These are phyloP conservation scores for Sus cebifrons DNA, from an alignment of 2,797 vertebrate species.

Conservation along the genomic window DNA sequence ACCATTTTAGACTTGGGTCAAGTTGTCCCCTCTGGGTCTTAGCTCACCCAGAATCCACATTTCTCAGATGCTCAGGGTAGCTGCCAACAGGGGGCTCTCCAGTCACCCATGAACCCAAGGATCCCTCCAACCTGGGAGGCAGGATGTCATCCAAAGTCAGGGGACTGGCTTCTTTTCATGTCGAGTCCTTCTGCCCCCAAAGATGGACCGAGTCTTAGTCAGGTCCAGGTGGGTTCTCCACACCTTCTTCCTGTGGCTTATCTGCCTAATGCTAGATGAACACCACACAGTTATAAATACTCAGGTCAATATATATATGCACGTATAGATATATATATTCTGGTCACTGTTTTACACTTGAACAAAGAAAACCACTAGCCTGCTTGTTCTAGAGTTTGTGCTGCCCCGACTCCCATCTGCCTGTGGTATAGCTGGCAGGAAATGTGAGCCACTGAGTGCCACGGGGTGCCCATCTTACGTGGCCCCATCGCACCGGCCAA, in stretches of 20 bases:
- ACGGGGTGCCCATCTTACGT: conserved; percentile 88
- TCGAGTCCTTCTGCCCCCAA: conserved; percentile 78
- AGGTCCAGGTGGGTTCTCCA: conserved; percentile 73
- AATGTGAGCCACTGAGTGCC: conserved; percentile 70
- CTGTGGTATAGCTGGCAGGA: conserved; percentile 87
- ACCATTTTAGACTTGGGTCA: conserved; percentile 18
- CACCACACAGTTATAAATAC: conserved; percentile 90
- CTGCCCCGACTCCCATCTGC: conserved; percentile 87
- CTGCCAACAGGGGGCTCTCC: conserved; percentile 87
- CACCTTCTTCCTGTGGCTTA: conserved; percentile 83
- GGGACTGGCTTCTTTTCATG: conserved; percentile 68
- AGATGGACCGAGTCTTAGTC: conserved; percentile 66
- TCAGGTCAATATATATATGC: conserved; percentile 91
- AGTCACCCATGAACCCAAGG: conserved; percentile 85
- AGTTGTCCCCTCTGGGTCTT: conserved; percentile 63
- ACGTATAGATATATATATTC: conserved; percentile 88
- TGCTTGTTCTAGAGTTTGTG: conserved; percentile 84
- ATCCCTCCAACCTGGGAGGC: conserved; percentile 85
- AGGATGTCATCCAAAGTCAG: conserved; percentile 37
- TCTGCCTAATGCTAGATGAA: conserved; percentile 89
- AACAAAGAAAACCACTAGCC: conserved; percentile 89
- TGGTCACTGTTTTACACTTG: conserved; percentile 88
- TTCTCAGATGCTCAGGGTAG: conserved; percentile 79
- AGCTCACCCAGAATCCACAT: conserved; percentile 43
- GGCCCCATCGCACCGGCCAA: conserved; percentile 92